Base-by-base conservation (phyloP, 2,113 vertebrate genomes). In the Lepus europaeus region DNA sequence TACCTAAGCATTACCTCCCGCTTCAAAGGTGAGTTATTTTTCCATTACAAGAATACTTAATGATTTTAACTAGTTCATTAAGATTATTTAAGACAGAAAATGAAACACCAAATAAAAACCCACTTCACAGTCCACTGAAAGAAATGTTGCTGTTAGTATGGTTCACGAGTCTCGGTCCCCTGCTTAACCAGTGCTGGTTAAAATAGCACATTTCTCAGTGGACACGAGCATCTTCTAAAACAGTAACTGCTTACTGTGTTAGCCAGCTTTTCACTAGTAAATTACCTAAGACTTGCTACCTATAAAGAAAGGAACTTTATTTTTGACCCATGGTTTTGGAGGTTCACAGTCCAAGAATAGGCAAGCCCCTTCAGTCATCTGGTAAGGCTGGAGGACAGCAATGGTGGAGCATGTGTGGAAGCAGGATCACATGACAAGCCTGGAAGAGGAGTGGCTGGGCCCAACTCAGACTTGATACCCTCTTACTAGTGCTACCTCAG, bases 111-210 rank as follows among this genome's bases (percentile, higher is more conserved):
- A 59, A 76, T 11, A 94, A 97, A 98, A 87, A 59, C 49, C 13
- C 61, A 94, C 89, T 97, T 90, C 95, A 78, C 66, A 95, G 77
- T 93, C 39, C 97, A 23, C 64, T 91, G 66, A 76, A 91, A 95
- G 29, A 90, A 97, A 86, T 86, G 76, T 70, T 95, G 76, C 87
- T 77, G 74, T 87, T 96, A 76, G 33, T 91, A 95, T 84, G 95
- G 97, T 80, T 64, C 76, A 86, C 96, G 80, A 97, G 81, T 76
- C 94, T 97, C 82, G 94, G 36, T 80, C 88, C 11, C 22, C 53
- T 61, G 93, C 84, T 95, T 89, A 95, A 89, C 90, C 82, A 87
- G 69, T 93, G 95, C 68, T 90, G 53, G 45, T 96, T 97, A 97
- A 79, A 97, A 93, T 68, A 90, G 76, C 89, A 93, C 61, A 87